phyloP scores from a whole-genome alignment of 1,140 invertebrate species.

The Drosophila ambigua region DNA sequence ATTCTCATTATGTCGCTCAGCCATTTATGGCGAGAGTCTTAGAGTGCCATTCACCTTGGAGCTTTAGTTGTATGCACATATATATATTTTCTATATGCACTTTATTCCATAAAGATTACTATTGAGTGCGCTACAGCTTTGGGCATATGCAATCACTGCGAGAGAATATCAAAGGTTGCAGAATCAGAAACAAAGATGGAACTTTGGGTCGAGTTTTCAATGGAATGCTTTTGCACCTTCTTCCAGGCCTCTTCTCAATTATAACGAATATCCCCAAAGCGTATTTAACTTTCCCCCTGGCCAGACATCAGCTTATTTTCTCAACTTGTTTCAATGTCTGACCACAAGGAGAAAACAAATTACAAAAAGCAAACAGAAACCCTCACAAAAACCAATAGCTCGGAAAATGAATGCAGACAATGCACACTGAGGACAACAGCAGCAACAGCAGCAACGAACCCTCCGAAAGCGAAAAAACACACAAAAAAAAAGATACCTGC shows the following conservation, averaged over 20 bases:
- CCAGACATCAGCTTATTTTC: no score
- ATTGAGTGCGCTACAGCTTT: not conserved
- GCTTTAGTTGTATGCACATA: not conserved
- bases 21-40: slow-evolving; percentile 27
- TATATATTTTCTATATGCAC: slow-evolving; percentile 35
- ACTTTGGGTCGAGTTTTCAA: not conserved
- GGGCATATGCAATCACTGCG: not conserved
- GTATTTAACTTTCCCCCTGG: no score
- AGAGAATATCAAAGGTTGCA: not conserved
- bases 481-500: slow-evolving; percentile 40
- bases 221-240: not conserved
- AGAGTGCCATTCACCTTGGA: slow-evolving; percentile 47
- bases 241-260: not conserved
- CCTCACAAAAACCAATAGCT: slow-evolving; percentile 63
- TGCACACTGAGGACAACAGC: slow-evolving; percentile 37
- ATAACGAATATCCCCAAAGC: no score
- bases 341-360: slow-evolving; percentile 15
- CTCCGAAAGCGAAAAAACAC: not conserved
- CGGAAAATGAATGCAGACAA: slow-evolving; percentile 70
- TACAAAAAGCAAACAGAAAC: not conserved
- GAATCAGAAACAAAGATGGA: not conserved
- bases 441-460: not conserved
- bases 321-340: slow-evolving; percentile 9
- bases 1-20: slow-evolving; percentile 44
- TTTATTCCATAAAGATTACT: slow-evolving; percentile 44